Percentiles rank a stretch among this genome's conserved stretches.
phyloP scores from a whole-genome alignment of 2,797 vertebrate genomes.

The Anniella stebbinsi region DNA sequence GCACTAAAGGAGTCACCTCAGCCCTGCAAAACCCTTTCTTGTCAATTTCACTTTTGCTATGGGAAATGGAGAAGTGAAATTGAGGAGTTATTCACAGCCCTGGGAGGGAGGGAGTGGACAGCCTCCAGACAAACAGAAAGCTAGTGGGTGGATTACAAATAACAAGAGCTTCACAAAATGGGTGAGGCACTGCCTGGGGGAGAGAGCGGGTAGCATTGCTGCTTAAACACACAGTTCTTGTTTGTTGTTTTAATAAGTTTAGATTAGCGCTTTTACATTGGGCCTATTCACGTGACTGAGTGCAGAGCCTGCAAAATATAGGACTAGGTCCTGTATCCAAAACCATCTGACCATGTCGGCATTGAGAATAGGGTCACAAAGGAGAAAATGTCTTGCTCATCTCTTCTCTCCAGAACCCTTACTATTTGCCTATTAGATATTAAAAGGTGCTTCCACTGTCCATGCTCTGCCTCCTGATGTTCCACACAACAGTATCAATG shows the following conservation, averaged over 20 bases:
- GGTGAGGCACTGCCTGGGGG: background rate
- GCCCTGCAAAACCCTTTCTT: background rate
- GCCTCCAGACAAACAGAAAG: background rate
- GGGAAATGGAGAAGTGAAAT: constrained; percentile 16
- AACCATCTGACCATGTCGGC: background rate
- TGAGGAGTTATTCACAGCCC: background rate
- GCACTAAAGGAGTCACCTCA: background rate
- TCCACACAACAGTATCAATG: background rate
- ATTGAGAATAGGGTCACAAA: background rate
- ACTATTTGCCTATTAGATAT: background rate
- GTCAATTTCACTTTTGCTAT: background rate
- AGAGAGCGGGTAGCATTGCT: background rate
- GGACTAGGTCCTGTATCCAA: background rate
- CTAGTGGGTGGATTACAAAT: background rate
- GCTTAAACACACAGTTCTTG: background rate
- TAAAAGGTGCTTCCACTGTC: background rate
- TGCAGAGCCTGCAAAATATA: background rate
- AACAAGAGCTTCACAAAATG: background rate
- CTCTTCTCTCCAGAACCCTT: too few relatives aligned
- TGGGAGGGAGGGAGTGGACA: background rate
- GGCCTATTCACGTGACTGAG: background rate
- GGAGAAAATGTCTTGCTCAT: background rate
- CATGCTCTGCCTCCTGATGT: background rate
- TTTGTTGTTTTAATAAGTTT: background rate
- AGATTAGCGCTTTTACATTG: background rate